A percentile compares a stretch with the other conserved stretches of the same genome.
Evolutionary conservation across 2,113 vertebrate genomes (phyloP).

Genomic region (Phrynosoma platyrhinos): DNA sequence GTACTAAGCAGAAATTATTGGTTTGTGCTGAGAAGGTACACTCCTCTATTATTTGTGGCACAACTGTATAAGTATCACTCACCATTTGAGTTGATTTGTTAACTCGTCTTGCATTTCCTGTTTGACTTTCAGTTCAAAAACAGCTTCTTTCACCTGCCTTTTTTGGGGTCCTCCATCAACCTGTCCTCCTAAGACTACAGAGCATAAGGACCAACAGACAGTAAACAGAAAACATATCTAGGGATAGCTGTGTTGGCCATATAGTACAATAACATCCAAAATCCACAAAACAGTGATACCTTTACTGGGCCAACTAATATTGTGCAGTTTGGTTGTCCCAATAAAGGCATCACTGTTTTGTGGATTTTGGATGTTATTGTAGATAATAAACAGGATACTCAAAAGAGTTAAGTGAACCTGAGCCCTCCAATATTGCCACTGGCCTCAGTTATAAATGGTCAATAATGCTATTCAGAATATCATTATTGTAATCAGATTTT

Average conservation of each 20-base stretch:
- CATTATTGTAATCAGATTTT: neutral
- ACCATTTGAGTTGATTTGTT: constrained; percentile 85
- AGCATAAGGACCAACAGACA: constrained; percentile 39
- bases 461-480: neutral
- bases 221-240: neutral
- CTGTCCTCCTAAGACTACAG: constrained; percentile 72
- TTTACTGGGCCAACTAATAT: too few species aligned
- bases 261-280: too few species aligned
- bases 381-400: neutral
- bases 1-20: neutral
- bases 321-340: too few species aligned
- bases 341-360: too few species aligned
- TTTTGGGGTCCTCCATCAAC: constrained; percentile 65
- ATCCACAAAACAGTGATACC: too few species aligned
- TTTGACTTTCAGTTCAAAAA: constrained; percentile 84
- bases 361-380: too few species aligned
- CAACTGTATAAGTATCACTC: constrained; percentile 26
- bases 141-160: constrained; percentile 85
- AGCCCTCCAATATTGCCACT: constrained; percentile 19
- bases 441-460: neutral
- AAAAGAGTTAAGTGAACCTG: neutral
- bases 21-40: neutral
- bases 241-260: too few species aligned
- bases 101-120: constrained; percentile 78
- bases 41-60: neutral